Evolutionary conservation across 2,113 vertebrate species (phyloP), one percentile per base, ranked within the genome.

Genomic region (Hippoglossus stenolepis): DNA sequence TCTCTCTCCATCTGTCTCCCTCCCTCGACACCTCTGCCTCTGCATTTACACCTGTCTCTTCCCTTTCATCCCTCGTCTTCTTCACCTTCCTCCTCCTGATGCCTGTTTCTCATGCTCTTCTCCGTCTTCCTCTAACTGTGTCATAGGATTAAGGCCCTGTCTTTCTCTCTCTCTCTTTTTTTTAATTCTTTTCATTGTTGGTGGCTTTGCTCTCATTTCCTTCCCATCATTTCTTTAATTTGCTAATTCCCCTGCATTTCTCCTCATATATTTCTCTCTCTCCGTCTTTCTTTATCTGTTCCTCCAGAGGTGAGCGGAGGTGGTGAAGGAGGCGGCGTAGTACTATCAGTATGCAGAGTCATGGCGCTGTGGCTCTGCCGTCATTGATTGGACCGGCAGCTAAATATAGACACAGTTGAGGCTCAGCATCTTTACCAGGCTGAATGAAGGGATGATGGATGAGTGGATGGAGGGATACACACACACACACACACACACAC

Each of bases 271-370:
- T 43, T 18, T 51, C 47, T 51, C 47, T 3, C 23, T 53, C 43
- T 38, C 70, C 1, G 0, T 28, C 13, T 31, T 14, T 73, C 54
- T 71, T 47, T 28, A 24, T 73, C 60, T 70, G n/a, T 53, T 28
- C 14, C 51, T 71, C 60, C 68, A 64, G 80, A 89, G 83, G 79
- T 70, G 86, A 80, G 57, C 2, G 15, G 76, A 53, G 83, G 73
- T 59, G 61, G 71, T 53, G 58, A 74, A 72, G 49, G 75, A 63
- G 78, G 54, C 40, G 9, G 82, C 40, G 40, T 76, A 66, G 76
- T 87, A 82, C 73, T 77, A 91, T 91, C 90, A 87, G 89, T 80
- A 88, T 93, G 90, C 92, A 90, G 75, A 92, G 89, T 93, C 90
- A 93, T 84, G 84, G 87, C 15, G 73, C 81, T 80, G 75, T 65